Base-by-base conservation (phyloP, 2,797 vertebrate genomes). In the Micromesistius poutassou region DNA sequence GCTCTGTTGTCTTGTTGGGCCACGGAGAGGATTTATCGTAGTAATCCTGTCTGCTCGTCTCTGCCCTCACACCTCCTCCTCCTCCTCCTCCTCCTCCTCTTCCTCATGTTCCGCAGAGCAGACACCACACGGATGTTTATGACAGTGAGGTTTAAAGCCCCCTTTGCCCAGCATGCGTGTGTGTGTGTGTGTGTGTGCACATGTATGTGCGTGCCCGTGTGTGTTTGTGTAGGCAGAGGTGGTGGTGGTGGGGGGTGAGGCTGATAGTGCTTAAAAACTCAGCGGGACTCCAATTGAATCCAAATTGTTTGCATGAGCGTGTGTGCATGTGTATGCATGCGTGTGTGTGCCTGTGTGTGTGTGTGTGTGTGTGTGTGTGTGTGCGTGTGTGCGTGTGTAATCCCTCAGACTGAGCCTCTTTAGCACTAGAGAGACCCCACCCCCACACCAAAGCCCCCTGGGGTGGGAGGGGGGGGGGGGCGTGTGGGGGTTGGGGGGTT, bases 361-460 rank as follows among this genome's bases (percentile, higher is more conserved):
- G 62, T 74, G 50, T 77, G 72, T 66, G 74, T 35, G 42, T 79
- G 81, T 85, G 88, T 76, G 92, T 84, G 87, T 71, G 77, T 14
- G 50, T 71, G 79, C 55, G 74, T 38, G 50, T 80, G 81, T 86
- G 88, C 74, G 92, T 85, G 84, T 87, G 87, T 93, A 93, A 93
- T 93, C 92, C 87, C 83, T 86, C 85, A 88, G 89, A 88, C 84
- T 93, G 89, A 93, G 87, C 90, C 88, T 87, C 83, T 92, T 50
- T 87, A 66, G 76, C 76, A 36, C 71, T 50, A 5, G 62, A 38
- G 73, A 10, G 86, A 85, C 90, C 81, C 89, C 85, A 35, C 92
- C 92, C 89, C 81, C 84, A 77, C 84, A 80, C 82, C 84, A 88
- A 92, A 92, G 55, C 83, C 87, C 74, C 75, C 86, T 85, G 77